Evolutionary conservation across 2,113 vertebrate species (phyloP), one percentile per base, ranked within the genome.

Genomic region (Labeo rohita): DNA sequence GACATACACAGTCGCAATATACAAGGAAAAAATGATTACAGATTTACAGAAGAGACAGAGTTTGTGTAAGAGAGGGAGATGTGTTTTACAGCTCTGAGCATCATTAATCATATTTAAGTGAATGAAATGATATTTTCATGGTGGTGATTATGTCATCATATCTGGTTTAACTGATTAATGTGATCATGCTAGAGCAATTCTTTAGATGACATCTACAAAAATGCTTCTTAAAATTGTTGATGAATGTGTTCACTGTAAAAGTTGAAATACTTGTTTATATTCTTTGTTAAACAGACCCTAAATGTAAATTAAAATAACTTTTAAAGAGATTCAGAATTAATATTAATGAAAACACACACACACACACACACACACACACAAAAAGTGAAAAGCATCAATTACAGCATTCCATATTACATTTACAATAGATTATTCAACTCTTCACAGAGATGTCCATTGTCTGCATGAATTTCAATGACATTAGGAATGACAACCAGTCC

Each of bases 91-190:
- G 52, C 63, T 34, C 21, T 49, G n/a, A 59, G 49, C 36, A 61
- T 86, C 86, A 86, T 89, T 83, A 88, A 77, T 87, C 90, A 88
- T 75, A n/a, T 76, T 86, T 80, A 87, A 84, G 82, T 87, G 86
- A 85, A 88, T 79, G 45, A 85, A 88, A 80, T 78, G n/a, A 78
- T 85, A 76, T 83, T 89, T 68, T 84, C 84, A 85, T 84, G 47
- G 68, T 80, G 59, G 82, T 85, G 81, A 61, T 75, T 85, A 54
- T 88, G 83, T 86, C 75, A 65, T 54, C 77, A 21, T 72, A 47
- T 87, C 86, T 80, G 52, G 59, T 84, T 85, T 85, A 77, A 80
- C 16, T 68, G 75, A 87, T 74, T 75, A 47, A 86, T 75, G 85
- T 39, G 87, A 66, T 70, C 34, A 66, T 43, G 49, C 23, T n/a